A percentile compares a stretch with the other conserved stretches of the same genome.
phyloP scores from a whole-genome alignment of 2,888 invertebrate genomes.

The Pinctada fucata region DNA sequence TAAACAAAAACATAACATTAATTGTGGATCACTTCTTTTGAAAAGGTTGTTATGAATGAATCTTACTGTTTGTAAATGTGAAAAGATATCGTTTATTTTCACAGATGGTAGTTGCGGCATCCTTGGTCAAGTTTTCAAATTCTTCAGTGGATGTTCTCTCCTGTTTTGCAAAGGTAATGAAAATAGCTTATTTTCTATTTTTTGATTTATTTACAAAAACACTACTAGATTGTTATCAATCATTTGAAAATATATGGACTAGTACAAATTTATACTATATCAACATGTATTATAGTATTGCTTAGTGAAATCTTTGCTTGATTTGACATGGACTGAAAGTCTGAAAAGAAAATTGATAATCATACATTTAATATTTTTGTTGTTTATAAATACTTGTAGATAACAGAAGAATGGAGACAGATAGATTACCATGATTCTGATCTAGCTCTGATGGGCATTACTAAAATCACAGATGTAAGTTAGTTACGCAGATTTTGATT shows the following conservation, averaged over 20 bases:
- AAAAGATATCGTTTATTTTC: no score
- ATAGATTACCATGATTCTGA: constrained; percentile 71
- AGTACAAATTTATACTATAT: no score
- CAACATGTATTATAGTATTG: no score
- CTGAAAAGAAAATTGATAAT: not conserved
- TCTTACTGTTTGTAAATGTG: no score
- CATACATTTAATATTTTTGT: not conserved
- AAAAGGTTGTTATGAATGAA: no score
- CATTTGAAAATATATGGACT: no score
- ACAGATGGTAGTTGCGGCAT: constrained; percentile 70
- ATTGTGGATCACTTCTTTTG: no score
- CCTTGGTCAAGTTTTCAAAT: constrained; percentile 72
- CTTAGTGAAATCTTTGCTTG: not conserved
- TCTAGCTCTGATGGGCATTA: constrained; percentile 67
- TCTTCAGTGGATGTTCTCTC: constrained; percentile 73
- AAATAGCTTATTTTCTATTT: not conserved
- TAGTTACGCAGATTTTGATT: no score
- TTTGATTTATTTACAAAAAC: no score
- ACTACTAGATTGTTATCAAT: no score
- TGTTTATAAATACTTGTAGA: constrained; percentile 50
- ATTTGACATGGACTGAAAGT: not conserved
- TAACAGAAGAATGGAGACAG: constrained; percentile 71
- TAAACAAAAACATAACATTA: no score
- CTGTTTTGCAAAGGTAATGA: constrained; percentile 68
- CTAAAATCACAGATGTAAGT: constrained; percentile 74